Conservation (phyloP, 2,888 invertebrate species). For the Serripes groenlandicus region DNA sequence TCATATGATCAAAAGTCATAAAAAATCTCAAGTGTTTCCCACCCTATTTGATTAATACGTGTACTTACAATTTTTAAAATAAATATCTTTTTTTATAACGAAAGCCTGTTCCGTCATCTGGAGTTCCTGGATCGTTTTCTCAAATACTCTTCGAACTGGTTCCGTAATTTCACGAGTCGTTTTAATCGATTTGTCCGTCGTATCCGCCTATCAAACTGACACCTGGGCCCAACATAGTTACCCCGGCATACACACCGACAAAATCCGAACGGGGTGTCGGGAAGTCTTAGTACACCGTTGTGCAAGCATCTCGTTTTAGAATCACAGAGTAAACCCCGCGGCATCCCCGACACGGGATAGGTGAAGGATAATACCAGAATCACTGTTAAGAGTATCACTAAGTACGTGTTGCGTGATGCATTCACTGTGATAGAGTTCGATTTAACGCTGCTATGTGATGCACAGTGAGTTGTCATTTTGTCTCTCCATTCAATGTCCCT, state of each 20-base stretch:
- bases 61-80: constrained; percentile 10
- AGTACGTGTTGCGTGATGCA: not conserved
- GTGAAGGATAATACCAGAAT: not conserved
- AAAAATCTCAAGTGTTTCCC: not conserved
- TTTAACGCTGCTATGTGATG: not conserved
- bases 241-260: constrained; percentile 63
- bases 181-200: constrained; percentile 54
- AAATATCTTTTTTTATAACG: no score
- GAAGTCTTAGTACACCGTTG: constrained; percentile 61
- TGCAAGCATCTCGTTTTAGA: constrained; percentile 47
- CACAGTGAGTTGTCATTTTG: not conserved
- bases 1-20: not conserved
- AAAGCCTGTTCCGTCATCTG: constrained; percentile 6
- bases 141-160: constrained; percentile 42
- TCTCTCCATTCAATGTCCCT: no score
- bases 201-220: constrained; percentile 60
- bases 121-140: not conserved
- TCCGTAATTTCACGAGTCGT: constrained; percentile 56
- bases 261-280: constrained; percentile 67
- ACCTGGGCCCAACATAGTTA: constrained; percentile 62
- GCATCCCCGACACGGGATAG: constrained; percentile 38
- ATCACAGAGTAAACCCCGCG: constrained; percentile 55
- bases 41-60: no score
- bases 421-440: not conserved
- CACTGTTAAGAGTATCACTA: constrained; percentile 11